Percentiles rank a stretch among this genome's conserved stretches.
These are phyloP conservation scores for Ramazzottius varieornatus DNA, from an alignment of 2,888 invertebrate species.

Conservation along the genomic window DNA sequence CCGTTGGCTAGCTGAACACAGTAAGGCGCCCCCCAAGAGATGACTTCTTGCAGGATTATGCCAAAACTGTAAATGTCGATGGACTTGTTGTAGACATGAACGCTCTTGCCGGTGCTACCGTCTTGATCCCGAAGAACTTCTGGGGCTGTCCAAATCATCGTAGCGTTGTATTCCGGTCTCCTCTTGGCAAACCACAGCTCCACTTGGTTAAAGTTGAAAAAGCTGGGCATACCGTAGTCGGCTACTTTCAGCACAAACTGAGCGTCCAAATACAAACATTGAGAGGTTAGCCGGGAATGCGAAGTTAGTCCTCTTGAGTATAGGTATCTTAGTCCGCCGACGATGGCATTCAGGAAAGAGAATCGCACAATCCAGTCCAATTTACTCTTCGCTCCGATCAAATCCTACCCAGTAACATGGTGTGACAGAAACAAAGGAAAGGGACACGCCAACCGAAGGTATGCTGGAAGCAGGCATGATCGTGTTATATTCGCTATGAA, in stretches of 20 bases:
- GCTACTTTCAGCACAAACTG: background rate
- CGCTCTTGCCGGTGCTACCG: background rate
- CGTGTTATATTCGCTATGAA: too few species aligned
- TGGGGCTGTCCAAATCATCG: background rate
- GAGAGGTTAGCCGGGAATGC: background rate
- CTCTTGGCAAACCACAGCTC: background rate
- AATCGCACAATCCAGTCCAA: background rate
- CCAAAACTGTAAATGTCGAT: background rate
- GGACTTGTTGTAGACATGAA: background rate
- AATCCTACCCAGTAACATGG: too few species aligned
- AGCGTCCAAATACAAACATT: background rate
- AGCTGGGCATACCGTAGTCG: background rate
- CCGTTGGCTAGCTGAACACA: too few species aligned
- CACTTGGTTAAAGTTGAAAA: background rate
- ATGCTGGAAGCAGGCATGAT: too few species aligned
- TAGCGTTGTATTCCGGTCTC: background rate
- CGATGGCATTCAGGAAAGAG: background rate
- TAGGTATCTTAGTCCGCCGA: background rate
- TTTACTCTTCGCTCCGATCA: background rate
- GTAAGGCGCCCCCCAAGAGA: background rate
- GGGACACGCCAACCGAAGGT: too few species aligned
- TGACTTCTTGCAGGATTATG: background rate
- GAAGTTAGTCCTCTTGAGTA: background rate
- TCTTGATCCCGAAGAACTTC: background rate
- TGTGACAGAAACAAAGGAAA: too few species aligned